These are phyloP conservation scores for Volucella inflata DNA, from an alignment of 2,888 invertebrate genomes.

Conservation along the genomic window DNA sequence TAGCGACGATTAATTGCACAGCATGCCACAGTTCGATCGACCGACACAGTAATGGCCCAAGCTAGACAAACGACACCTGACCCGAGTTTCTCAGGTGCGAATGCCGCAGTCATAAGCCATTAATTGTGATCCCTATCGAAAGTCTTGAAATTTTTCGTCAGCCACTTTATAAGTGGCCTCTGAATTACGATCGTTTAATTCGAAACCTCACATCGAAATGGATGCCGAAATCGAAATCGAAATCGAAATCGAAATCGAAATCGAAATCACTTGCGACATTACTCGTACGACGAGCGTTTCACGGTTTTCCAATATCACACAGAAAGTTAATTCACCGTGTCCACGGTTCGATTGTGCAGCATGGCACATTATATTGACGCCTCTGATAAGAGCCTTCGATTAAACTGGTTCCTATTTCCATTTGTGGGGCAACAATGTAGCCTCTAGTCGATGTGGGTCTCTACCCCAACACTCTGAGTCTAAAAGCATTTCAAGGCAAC, in stretches of 20 bases:
- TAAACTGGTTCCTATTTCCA: constrained; percentile 41
- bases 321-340: constrained; percentile 33
- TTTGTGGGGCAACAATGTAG: constrained; percentile 1
- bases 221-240: constrained; percentile 1
- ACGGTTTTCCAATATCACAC: constrained; percentile 40
- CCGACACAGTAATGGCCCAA: not conserved
- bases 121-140: constrained; percentile 64
- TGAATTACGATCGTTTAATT: constrained; percentile 67
- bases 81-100: constrained; percentile 70
- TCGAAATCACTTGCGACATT: constrained; percentile 24
- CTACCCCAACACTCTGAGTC: constrained; percentile 21
- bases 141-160: constrained; percentile 37
- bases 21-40: not conserved
- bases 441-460: constrained; percentile 1
- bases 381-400: constrained; percentile 59
- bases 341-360: constrained; percentile 43
- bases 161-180: constrained; percentile 52
- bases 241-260: too few relatives aligned
- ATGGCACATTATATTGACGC: constrained; percentile 57
- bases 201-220: too few relatives aligned
- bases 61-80: constrained; percentile 31
- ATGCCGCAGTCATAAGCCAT: constrained; percentile 47
- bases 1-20: constrained; percentile 15
- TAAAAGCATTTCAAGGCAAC: constrained; percentile 72
- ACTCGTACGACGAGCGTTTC: constrained; percentile 45